Evolutionary conservation across 64 coral and sea anemone genomes (phyloP).

Genomic region (Dendronephthya gigantea): DNA sequence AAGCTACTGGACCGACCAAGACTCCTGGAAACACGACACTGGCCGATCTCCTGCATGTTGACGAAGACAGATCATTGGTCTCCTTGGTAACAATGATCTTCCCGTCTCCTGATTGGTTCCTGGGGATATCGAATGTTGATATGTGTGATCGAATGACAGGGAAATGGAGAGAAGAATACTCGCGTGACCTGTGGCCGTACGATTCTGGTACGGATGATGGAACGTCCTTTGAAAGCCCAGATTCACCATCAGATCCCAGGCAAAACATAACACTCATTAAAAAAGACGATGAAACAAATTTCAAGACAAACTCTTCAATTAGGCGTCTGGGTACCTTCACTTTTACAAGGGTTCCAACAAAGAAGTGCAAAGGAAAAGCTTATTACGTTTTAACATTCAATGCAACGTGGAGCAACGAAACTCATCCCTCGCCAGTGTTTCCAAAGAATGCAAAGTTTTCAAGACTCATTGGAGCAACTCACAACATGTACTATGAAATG

Average conservation of each 20-base stretch:
- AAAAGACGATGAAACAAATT: neutral
- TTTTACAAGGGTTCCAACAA: neutral
- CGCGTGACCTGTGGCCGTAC: neutral
- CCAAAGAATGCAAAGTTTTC: conserved; percentile 7
- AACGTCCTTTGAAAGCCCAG: neutral
- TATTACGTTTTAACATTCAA: neutral
- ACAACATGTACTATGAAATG: neutral
- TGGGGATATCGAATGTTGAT: conserved; percentile 5
- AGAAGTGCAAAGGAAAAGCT: neutral
- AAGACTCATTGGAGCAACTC: neutral
- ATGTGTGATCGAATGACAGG: neutral
- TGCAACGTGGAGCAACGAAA: neutral
- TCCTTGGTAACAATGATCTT: neutral
- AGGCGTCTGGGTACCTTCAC: neutral
- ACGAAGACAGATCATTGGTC: neutral
- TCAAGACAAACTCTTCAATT: neutral
- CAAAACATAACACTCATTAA: neutral
- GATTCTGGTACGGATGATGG: conserved; percentile 22
- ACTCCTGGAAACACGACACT: neutral
- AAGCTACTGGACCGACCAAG: neutral
- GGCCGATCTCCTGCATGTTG: neutral
- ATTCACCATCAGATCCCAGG: neutral
- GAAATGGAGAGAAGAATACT: neutral
- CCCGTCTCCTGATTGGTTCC: neutral
- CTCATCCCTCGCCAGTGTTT: neutral